These are phyloP conservation scores for Sphaeramia orbicularis DNA, from an alignment of 2,797 vertebrate genomes.

Conservation along the genomic window DNA sequence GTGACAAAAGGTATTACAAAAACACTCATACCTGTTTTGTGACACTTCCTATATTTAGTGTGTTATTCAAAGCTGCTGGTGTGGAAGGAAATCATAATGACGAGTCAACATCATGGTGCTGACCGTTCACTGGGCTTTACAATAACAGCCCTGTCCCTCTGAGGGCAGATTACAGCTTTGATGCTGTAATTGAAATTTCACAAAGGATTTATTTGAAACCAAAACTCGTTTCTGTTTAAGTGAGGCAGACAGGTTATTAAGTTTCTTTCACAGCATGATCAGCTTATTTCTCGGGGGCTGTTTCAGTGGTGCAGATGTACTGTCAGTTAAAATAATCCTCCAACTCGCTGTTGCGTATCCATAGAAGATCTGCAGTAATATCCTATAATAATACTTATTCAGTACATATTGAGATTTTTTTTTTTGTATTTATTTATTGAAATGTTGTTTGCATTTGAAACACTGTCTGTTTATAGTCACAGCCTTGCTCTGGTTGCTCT, in stretches of 20 bases:
- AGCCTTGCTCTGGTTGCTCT: neutral
- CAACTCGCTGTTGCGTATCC: conserved; percentile 26
- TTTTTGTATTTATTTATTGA: neutral
- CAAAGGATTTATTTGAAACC: conserved; percentile 72
- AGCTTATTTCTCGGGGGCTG: conserved; percentile 64
- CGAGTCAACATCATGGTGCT: conserved; percentile 13
- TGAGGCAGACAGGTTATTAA: conserved; percentile 77
- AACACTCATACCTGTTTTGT: conserved; percentile 41
- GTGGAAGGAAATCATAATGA: conserved; percentile 61
- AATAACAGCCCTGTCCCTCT: conserved; percentile 52
- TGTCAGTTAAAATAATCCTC: conserved; percentile 75
- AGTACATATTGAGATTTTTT: neutral
- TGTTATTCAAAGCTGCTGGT: conserved; percentile 24
- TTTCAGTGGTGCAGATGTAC: conserved; percentile 64
- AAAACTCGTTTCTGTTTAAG: conserved; percentile 62
- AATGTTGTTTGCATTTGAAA: conserved; percentile 11
- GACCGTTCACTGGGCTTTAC: conserved; percentile 34
- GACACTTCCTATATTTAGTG: conserved; percentile 15
- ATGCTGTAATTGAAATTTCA: conserved; percentile 77
- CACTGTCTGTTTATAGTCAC: conserved; percentile 4
- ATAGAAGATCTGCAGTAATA: conserved; percentile 18
- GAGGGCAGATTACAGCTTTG: conserved; percentile 60
- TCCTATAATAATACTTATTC: conserved; percentile 35
- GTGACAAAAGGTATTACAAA: conserved; percentile 52
- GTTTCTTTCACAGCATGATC: conserved; percentile 69